Evolutionary conservation across 2,888 invertebrate species (phyloP).

Genomic region (Rhamphomyia laevipes): DNA sequence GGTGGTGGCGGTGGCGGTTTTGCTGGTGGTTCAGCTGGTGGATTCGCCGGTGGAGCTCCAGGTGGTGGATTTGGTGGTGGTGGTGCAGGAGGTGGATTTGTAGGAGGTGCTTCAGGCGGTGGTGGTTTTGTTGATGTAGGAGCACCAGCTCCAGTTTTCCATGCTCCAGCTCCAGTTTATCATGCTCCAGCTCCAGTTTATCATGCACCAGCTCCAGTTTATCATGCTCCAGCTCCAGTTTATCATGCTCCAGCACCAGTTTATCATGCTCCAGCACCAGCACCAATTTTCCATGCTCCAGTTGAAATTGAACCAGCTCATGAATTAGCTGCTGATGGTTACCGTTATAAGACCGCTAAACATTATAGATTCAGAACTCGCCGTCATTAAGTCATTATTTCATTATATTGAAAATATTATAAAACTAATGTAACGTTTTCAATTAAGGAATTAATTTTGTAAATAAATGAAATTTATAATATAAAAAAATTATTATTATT

Average conservation of each 20-base stretch:
- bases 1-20: too few species aligned
- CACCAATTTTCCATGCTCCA: not conserved
- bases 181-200: not conserved
- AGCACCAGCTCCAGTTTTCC: not conserved
- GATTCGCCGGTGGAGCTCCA: too few species aligned
- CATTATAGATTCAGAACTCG: conserved; percentile 5
- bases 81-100: too few species aligned
- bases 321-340: conserved; percentile 19
- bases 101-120: too few species aligned
- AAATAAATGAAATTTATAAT: too few species aligned
- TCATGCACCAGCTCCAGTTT: not conserved
- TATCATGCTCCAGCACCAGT: not conserved
- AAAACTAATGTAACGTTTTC: too few species aligned
- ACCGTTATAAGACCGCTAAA: conserved; percentile 15
- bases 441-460: too few species aligned
- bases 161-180: conserved; percentile 1
- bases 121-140: not conserved
- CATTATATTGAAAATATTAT: too few species aligned
- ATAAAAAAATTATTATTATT: too few species aligned
- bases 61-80: too few species aligned
- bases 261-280: not conserved
- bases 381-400: conserved; percentile 2
- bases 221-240: not conserved
- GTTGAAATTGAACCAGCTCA: conserved; percentile 4
- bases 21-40: too few species aligned